These are phyloP conservation scores for Euphydryas editha DNA, from an alignment of 2,888 invertebrate species.

Conservation along the genomic window DNA sequence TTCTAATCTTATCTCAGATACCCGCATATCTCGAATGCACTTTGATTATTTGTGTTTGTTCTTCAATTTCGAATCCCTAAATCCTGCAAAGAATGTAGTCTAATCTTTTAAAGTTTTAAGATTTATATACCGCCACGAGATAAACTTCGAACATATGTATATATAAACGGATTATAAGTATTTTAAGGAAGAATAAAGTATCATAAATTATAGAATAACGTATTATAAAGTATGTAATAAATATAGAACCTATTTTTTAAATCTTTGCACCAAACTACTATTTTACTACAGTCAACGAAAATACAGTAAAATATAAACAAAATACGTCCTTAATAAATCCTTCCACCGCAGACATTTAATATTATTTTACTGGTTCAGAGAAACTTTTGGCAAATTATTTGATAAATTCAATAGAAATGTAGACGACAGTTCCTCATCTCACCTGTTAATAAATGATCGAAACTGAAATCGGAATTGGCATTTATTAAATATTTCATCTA, in stretches of 20 bases:
- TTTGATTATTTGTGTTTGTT: not conserved
- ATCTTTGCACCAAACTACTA: no score
- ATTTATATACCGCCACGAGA: not conserved
- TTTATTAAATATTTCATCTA: slow-evolving; percentile 1
- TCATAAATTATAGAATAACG: no score
- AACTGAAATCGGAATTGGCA: slow-evolving; percentile 1
- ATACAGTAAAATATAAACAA: no score
- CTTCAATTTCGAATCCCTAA: not conserved
- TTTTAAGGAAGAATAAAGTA: no score
- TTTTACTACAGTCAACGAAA: no score
- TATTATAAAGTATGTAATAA: no score
- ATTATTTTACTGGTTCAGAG: not conserved
- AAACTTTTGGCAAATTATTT: slow-evolving; percentile 1
- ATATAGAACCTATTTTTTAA: no score
- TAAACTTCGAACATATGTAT: no score
- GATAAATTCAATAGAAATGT: slow-evolving; percentile 9
- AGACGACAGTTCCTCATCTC: slow-evolving; percentile 9
- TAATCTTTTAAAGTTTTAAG: not conserved
- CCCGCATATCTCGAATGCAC: slow-evolving; percentile 7
- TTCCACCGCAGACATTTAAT: no score
- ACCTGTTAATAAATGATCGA: slow-evolving; percentile 15
- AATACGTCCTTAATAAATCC: no score
- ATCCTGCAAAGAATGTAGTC: not conserved
- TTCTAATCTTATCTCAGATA: slow-evolving; percentile 6
- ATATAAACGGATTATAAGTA: no score